phyloP scores from a whole-genome alignment of 2,888 invertebrate species.

The Thyatira batis region DNA sequence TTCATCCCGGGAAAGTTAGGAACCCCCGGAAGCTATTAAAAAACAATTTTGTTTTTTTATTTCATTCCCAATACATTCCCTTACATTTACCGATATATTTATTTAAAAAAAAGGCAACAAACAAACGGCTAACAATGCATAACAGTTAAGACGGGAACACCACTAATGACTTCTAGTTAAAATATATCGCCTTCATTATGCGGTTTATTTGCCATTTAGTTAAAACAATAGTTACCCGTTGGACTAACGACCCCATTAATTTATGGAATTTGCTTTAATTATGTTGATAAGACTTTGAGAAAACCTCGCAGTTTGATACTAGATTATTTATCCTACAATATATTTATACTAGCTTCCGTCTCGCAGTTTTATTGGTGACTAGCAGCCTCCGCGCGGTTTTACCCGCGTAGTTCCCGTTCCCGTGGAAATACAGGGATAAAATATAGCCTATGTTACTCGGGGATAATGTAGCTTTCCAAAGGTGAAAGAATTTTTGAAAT shows the following conservation, averaged over 20 bases:
- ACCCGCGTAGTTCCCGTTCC: no score
- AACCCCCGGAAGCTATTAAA: no score
- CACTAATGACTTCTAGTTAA: constrained; percentile 35
- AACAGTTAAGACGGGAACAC: constrained; percentile 19
- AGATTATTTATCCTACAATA: no score
- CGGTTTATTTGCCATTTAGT: constrained; percentile 2
- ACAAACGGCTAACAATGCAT: constrained; percentile 19
- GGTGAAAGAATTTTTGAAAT: no score
- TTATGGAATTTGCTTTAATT: background rate
- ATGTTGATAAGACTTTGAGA: background rate
- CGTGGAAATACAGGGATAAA: no score
- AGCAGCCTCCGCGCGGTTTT: no score
- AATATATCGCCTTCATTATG: constrained; percentile 32
- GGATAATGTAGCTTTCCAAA: no score
- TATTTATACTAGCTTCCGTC: no score
- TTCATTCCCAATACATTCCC: background rate
- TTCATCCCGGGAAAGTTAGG: no score
- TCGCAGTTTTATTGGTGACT: no score
- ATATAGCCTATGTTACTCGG: no score
- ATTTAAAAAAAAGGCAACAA: constrained; percentile 7
- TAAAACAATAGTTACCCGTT: background rate
- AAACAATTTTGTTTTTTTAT: background rate
- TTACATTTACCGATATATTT: background rate
- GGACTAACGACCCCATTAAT: background rate
- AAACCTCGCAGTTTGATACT: no score